phyloP scores from a whole-genome alignment of 2,113 vertebrate genomes.

The Tauraco erythrolophus region DNA sequence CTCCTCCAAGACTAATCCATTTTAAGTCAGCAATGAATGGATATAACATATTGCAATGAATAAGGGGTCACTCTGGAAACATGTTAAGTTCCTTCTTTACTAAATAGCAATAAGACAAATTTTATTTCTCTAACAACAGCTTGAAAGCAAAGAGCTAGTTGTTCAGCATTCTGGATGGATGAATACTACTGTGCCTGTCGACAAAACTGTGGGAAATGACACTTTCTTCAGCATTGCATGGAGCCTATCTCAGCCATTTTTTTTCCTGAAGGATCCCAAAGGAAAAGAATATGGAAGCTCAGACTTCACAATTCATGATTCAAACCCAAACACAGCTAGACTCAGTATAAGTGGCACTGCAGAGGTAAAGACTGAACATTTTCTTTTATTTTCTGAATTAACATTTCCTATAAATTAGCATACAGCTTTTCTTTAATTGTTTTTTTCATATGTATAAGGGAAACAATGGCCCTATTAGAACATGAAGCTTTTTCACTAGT shows the following conservation, averaged over 20 bases:
- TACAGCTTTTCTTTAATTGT: background rate
- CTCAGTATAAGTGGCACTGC: conserved; percentile 70
- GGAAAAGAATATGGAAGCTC: conserved; percentile 41
- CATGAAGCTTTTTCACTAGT: background rate
- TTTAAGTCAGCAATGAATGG: too few relatives aligned
- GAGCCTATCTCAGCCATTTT: background rate
- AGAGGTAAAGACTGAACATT: conserved; percentile 57
- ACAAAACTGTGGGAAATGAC: conserved; percentile 75
- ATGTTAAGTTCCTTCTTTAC: background rate
- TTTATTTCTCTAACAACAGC: conserved; percentile 22
- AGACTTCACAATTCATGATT: conserved; percentile 16
- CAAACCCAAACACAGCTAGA: background rate
- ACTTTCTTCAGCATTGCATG: conserved; percentile 75
- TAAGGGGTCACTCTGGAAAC: background rate
- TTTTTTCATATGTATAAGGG: background rate
- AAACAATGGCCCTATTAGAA: background rate
- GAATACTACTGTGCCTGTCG: conserved; percentile 66
- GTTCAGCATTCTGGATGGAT: conserved; percentile 25
- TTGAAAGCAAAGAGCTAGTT: conserved; percentile 66
- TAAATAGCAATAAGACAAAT: background rate
- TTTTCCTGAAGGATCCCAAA: conserved; percentile 66
- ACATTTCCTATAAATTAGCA: background rate
- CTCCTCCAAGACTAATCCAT: background rate
- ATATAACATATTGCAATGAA: background rate
- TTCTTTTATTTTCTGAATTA: background rate